Base-by-base conservation (phyloP, 2,797 vertebrate species). In the Brachyalestes nurse region DNA sequence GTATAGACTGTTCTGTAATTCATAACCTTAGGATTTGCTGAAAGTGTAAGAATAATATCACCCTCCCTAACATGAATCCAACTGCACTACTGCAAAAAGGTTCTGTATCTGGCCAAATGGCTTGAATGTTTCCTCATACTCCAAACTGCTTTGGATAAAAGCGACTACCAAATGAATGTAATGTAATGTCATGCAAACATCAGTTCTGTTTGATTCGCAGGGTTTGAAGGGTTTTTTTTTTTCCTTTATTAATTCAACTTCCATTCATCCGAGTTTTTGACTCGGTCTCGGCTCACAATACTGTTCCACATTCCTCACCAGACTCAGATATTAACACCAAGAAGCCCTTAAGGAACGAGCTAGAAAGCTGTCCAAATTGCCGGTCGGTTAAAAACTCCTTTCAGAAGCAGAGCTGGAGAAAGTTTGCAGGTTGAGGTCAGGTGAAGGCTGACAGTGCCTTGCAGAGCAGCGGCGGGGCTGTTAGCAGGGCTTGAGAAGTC, bases 391-490 rank as follows among this genome's bases (percentile, higher is more conserved):
- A 76, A 25, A 53, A 70, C 45, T 70, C n/a, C n/a, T 71, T 60
- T 77, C 34, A 21, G 49, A 38, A 69, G 72, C 75, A 66, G 70
- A 58, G 19, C 23, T 13, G 28, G 45, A 70, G 55, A 17, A 28
- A 1, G 53, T 71, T 8, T 75, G 34, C 49, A 25, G 64, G 73
- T 65, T 23, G 14, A 77, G 77, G 72, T 74, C 25, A 65, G 70
- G 47, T 72, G 71, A 80, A 67, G 74, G 73, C 83, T 75, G 83
- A 83, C 77, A 61, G 13, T 17, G 47, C 42, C 42, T 72, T 61
- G 14, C 69, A 13, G 55, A 34, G 61, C 28, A n/a, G 60, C 51
- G 12, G 34, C 17, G 38, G 60, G 47, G 34, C 60, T 67, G 25
- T 51, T 78, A 75, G 72, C 45, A 47, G 58, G 64, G 21, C n/a